A percentile compares a stretch with the other conserved stretches of the same genome.
Conservation (phyloP, 2,888 invertebrate genomes). For the Metalampra italica region DNA sequence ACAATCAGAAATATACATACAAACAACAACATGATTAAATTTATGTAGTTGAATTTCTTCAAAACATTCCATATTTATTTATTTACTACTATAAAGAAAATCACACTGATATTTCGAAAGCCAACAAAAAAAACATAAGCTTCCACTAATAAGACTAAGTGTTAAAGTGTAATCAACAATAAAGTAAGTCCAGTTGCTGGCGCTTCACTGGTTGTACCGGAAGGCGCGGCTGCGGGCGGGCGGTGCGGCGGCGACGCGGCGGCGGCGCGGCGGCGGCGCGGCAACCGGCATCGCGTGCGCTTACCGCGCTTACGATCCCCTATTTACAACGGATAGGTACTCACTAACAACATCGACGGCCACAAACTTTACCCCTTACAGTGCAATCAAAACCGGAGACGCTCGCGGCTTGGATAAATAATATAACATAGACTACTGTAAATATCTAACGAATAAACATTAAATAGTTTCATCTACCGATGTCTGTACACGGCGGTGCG, state of each 20-base stretch:
- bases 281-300: too few relatives aligned
- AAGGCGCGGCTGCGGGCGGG: constrained; percentile 14
- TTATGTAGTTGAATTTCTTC: constrained; percentile 38
- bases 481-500: constrained; percentile 26
- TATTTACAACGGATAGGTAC: constrained; percentile 43
- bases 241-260: constrained; percentile 24
- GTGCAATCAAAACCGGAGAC: constrained; percentile 8
- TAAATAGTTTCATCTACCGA: constrained; percentile 43
- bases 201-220: constrained; percentile 24
- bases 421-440: constrained; percentile 40
- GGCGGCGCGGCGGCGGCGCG: constrained; percentile 26
- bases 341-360: constrained; percentile 34
- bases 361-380: constrained; percentile 25
- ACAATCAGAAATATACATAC: constrained; percentile 20
- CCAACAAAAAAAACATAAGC: constrained; percentile 74
- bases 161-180: constrained; percentile 56
- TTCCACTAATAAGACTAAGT: constrained; percentile 56
- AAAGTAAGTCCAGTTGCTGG: constrained; percentile 41
- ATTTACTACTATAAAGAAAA: constrained; percentile 58
- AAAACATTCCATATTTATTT: constrained; percentile 62
- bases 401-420: constrained; percentile 25
- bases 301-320: constrained; percentile 19
- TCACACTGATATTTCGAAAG: constrained; percentile 75
- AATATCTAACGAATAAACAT: constrained; percentile 47
- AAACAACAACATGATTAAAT: constrained; percentile 27